Conservation (phyloP, 1,140 invertebrate genomes). For the Drosophila kepulauana region DNA sequence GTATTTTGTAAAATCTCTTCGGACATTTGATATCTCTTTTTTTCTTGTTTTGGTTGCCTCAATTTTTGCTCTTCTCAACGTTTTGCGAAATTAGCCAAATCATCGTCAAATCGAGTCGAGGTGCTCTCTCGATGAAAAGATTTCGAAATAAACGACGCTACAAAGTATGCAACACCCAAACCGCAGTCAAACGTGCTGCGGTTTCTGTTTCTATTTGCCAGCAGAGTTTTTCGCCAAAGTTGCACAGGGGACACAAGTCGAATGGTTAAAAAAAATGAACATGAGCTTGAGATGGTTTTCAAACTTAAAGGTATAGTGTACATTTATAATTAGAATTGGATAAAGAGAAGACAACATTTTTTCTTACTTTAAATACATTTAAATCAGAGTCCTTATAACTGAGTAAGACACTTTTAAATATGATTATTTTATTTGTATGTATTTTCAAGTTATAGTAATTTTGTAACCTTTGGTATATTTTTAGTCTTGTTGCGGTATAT, state of each 20-base stretch:
- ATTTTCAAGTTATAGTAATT: too few relatives aligned
- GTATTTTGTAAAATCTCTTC: background rate
- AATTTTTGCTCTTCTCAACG: slow-evolving; percentile 14
- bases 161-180: slow-evolving; percentile 70
- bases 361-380: too few relatives aligned
- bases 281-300: slow-evolving; percentile 3
- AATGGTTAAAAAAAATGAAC: background rate
- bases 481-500: too few relatives aligned
- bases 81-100: slow-evolving; percentile 70
- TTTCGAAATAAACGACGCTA: slow-evolving; percentile 26
- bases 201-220: slow-evolving; percentile 65
- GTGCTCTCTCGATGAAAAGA: slow-evolving; percentile 24
- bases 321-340: background rate
- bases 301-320: slow-evolving; percentile 8
- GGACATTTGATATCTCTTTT: slow-evolving; percentile 7
- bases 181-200: slow-evolving; percentile 72
- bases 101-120: slow-evolving; percentile 35
- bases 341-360: background rate
- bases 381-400: too few relatives aligned
- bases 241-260: slow-evolving; percentile 1
- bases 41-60: slow-evolving; percentile 3
- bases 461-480: too few relatives aligned
- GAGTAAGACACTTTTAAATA: too few relatives aligned
- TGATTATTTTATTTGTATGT: too few relatives aligned
- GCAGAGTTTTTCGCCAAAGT: slow-evolving; percentile 14